Evolutionary conservation across 2,888 invertebrate species (phyloP), one percentile per base, ranked within the genome.

Genomic region (Heteromurus nitidus): DNA sequence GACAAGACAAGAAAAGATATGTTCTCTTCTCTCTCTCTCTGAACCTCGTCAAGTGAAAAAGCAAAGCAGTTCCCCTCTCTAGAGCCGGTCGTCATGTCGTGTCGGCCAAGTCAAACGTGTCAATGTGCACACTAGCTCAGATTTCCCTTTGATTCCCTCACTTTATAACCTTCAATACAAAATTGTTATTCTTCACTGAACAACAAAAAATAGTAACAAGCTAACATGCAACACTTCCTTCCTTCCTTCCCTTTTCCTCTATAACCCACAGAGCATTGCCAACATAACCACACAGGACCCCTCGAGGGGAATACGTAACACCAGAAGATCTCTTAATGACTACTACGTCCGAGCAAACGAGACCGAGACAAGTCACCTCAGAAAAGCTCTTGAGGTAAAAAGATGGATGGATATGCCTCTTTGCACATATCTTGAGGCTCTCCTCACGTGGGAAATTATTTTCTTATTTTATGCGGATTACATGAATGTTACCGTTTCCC

Each of bases 81-180:
- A n/a, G n/a, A n/a, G n/a, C n/a, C n/a, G n/a, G n/a, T n/a, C n/a
- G n/a, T n/a, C n/a, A n/a, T n/a, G n/a, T n/a, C n/a, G n/a, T n/a
- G n/a, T 24, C 24, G 55, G n/a, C 24, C 5, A 62, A n/a, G 62
- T 30, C 30, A 62, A 28, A 30, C 11, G 31, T 62, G 31, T 62
- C 28, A 60, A 60, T 55, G 55, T 20, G 24, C 22, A 36, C 36
- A 20, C 55, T 55, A 55, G 55, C 55, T 55, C 30, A 62, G 67
- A 68, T 68, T 68, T 68, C 67, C 67, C 67, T 68, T 68, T 50
- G 26, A 68, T 42, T 68, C 67, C 47, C n/a, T 20, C 67, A 26
- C 67, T 62, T 62, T 62, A 62, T 62, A 62, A 62, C 30, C 62
- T 62, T 62, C 30, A 31, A 31, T 31, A 11, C 31, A 50, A n/a